Percentiles rank a stretch among this genome's conserved stretches.
Evolutionary conservation across 2,888 invertebrate species (phyloP).

Genomic region (Microctonus aethiopoides): DNA sequence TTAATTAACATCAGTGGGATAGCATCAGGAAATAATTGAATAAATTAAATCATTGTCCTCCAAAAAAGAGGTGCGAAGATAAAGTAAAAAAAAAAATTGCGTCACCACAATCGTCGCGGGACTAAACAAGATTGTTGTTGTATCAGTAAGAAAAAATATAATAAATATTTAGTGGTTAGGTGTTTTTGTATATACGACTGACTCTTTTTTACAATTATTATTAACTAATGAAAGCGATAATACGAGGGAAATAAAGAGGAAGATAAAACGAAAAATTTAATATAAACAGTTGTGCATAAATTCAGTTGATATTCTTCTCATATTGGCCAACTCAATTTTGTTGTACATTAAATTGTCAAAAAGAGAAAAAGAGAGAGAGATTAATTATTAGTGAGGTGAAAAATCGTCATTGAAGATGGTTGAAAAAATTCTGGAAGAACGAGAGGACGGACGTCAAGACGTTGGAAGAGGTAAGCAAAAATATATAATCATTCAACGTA

Average conservation of each 20-base stretch:
- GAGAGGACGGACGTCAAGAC: constrained; percentile 68
- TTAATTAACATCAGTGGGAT: constrained; percentile 20
- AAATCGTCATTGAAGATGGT: constrained; percentile 69
- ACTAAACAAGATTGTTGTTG: constrained; percentile 4
- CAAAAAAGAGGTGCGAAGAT: not conserved
- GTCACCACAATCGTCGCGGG: constrained; percentile 4
- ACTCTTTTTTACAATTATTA: constrained; percentile 65
- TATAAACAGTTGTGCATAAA: constrained; percentile 14
- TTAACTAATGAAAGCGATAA: constrained; percentile 52
- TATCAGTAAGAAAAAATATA: constrained; percentile 23
- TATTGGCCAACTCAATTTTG: not conserved
- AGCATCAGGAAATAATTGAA: not conserved
- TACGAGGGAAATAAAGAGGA: constrained; percentile 7
- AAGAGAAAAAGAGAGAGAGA: not conserved
- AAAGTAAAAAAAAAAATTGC: not conserved
- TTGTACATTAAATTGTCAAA: not conserved
- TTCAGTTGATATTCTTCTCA: not conserved
- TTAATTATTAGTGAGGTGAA: not conserved
- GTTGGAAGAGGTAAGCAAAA: constrained; percentile 54
- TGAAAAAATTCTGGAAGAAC: constrained; percentile 76
- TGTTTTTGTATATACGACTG: constrained; percentile 66
- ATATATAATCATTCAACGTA: too few relatives aligned
- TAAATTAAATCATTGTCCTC: constrained; percentile 29
- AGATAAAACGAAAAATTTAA: constrained; percentile 23
- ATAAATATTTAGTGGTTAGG: constrained; percentile 54